Evolutionary conservation across 2,113 vertebrate genomes (phyloP), one percentile per base, ranked within the genome.

Genomic region (Agapornis roseicollis): DNA sequence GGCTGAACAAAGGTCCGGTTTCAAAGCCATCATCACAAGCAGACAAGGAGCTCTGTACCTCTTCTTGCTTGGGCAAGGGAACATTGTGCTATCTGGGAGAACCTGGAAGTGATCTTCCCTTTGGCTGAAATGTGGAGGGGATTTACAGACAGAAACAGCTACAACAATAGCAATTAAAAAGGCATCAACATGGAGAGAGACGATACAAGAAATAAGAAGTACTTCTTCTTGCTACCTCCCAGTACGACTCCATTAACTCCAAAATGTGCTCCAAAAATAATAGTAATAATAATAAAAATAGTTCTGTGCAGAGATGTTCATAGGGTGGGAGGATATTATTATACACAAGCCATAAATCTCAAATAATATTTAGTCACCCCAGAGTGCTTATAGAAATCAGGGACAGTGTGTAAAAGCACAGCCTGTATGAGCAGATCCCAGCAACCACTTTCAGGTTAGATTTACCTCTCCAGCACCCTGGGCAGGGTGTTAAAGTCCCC

Each of bases 111-210:
- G 85, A 87, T 53, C 86, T 80, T 76, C 77, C 47, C 41, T 87
- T 78, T 2, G 1, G 73, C 88, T 83, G 86, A 90, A 50, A 28
- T 47, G 72, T 4, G 9, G 47, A 12, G 31, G n/a, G 29, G 29
- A 73, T 63, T 88, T 92, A 92, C 84, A 95, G 93, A 94, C 64
- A 87, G 89, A 84, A 92, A 81, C 73, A 89, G 69, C 44, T 86
- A 96, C 66, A 66, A 90, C 78, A 90, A 44, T 46, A 84, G 93
- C 90, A 90, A 61, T 61, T 79, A 85, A 6, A 79, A 93, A 89
- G 66, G 91, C 76, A 91, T 55, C 37, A 37, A 93, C 80, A 80
- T 1, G 19, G 42, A 84, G 37, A 92, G 70, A 95, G 11, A 94
- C 1, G 1, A 94, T 53, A 87, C 50, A 24, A 39, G 86, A 65